Evolutionary conservation across 35 echinoderm and acorn worm genomes (phyloP), one percentile per base, ranked within the genome.

Genomic region (Lytechinus variegatus): DNA sequence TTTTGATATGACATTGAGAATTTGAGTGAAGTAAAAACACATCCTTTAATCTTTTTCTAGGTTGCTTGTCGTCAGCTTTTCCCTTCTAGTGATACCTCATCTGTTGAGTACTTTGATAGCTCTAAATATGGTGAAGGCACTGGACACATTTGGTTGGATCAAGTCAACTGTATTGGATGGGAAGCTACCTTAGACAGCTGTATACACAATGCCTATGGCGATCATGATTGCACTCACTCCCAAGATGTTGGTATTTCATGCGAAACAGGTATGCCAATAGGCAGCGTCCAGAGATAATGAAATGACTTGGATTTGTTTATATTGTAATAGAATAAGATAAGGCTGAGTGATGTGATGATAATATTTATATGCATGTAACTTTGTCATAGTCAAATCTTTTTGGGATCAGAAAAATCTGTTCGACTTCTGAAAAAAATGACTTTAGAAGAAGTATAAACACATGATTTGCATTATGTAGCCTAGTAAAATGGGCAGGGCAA

Each of bases 91-190:
- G 66, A 24, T 24, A 24, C 66, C 5, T 0, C 16, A 79, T 24
- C 66, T 79, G 4, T 79, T 1, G 66, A 79, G 19, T 16, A 79
- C 12, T 79, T 79, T 79, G 66, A 16, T 79, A 79, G 66, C 66
- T 79, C 66, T 24, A 79, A 79, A 79, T 79, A 79, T 79, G 66
- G 66, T 79, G 66, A 79, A 79, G 66, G 66, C n/a, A 79, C 66
- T 79, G 66, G 66, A 24, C 19, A 8, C 6, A 79, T 79, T 16
- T 79, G 66, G 66, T 24, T 79, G 66, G 66, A 79, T 79, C 19
- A 79, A 79, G 66, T 79, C 19, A 19, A 4, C 14, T 79, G 66
- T 24, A 5, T 8, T 79, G 66, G 66, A 79, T n/a, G 0, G 21
- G 66, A 79, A 16, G 19, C 66, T 14, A 79, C 66, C 66, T 79